Percentiles rank a stretch among this genome's conserved stretches.
Conservation (phyloP, 2,113 vertebrate genomes). For the Triplophysa dalaica region DNA sequence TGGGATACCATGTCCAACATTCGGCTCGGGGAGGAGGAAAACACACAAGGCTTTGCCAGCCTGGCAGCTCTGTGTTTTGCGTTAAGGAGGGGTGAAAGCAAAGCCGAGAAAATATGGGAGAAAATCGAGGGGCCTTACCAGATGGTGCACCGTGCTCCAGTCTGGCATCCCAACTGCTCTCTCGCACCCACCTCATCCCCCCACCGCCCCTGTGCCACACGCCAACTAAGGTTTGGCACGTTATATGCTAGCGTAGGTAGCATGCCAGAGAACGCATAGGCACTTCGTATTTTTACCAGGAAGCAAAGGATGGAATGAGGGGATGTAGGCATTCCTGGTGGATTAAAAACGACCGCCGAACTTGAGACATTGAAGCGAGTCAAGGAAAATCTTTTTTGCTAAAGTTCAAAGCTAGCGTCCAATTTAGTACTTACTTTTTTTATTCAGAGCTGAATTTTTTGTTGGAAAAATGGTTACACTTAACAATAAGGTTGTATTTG, state of each 20-base stretch:
- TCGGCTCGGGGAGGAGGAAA: constrained; percentile 19
- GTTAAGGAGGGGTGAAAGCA: constrained; percentile 56
- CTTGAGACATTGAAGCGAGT: not conserved
- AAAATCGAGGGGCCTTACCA: constrained; percentile 48
- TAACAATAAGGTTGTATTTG: no score
- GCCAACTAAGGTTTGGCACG: constrained; percentile 71
- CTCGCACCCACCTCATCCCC: constrained; percentile 51
- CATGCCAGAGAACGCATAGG: constrained; percentile 44
- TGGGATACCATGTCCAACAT: constrained; percentile 35
- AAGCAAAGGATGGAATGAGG: constrained; percentile 33
- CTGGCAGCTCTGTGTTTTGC: constrained; percentile 39
- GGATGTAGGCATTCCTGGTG: constrained; percentile 28
- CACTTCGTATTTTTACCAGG: constrained; percentile 44
- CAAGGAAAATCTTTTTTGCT: no score
- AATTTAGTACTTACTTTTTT: no score
- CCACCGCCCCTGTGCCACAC: constrained; percentile 76
- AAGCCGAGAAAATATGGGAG: constrained; percentile 51
- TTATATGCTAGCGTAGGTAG: constrained; percentile 86
- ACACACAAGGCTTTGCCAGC: constrained; percentile 35
- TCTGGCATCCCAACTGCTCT: constrained; percentile 64
- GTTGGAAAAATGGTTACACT: no score
- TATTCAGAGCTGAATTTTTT: no score
- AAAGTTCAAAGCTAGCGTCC: no score
- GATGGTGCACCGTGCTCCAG: constrained; percentile 58
- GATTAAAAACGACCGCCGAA: no score